Conservation (phyloP, 2,888 invertebrate genomes). For the Toxonevra muliebris region DNA sequence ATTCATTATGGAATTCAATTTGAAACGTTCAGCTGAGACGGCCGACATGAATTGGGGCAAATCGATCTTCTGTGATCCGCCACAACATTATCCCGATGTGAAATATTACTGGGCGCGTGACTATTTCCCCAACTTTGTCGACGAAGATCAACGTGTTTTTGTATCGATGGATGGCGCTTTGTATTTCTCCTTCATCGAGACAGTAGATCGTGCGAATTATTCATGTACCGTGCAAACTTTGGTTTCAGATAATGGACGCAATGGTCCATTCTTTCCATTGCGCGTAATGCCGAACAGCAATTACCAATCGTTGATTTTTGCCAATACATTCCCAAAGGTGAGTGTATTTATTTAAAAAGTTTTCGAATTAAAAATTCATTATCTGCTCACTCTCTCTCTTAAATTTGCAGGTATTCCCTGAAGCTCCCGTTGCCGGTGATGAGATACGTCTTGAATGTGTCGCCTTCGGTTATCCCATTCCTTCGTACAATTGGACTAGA, state of each 20-base stretch:
- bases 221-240: conserved; percentile 91
- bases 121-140: conserved; percentile 90
- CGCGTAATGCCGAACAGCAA: conserved; percentile 86
- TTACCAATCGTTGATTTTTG: conserved; percentile 90
- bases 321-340: conserved; percentile 92
- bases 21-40: conserved; percentile 82
- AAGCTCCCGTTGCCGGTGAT: conserved; percentile 88
- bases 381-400: neutral
- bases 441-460: conserved; percentile 93
- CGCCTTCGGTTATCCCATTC: conserved; percentile 95
- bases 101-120: conserved; percentile 92
- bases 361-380: neutral
- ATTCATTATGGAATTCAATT: conserved; percentile 88
- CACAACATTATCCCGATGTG: conserved; percentile 88
- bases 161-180: conserved; percentile 93
- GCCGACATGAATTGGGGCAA: conserved; percentile 95
- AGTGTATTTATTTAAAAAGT: neutral
- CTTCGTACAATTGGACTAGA: conserved; percentile 93
- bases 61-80: conserved; percentile 91
- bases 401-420: conserved; percentile 75
- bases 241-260: conserved; percentile 86
- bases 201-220: conserved; percentile 88
- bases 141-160: conserved; percentile 91
- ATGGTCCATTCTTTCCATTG: conserved; percentile 88
- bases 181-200: conserved; percentile 93